Base-by-base conservation (phyloP, 2,113 vertebrate genomes). In the Stegastes partitus region DNA sequence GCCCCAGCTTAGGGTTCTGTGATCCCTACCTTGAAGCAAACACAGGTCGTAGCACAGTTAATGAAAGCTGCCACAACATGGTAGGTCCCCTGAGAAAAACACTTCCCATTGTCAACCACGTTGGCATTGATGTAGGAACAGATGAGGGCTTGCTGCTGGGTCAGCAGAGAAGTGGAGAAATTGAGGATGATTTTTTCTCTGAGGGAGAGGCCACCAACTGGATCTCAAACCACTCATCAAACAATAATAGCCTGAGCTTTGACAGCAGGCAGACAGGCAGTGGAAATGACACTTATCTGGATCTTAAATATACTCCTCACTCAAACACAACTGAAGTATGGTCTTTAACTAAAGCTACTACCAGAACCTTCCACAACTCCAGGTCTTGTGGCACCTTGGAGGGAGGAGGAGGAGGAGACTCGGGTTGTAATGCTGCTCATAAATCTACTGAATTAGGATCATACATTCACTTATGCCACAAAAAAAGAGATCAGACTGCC, bases 221-320 rank as follows among this genome's bases (percentile, higher is more conserved):
- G 97, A 92, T 93, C 53, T 97, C 96, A 80, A 97, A 97, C 77
- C 90, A 91, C 70, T 98, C 96, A 0, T 94, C 96, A 68, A 98
- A 97, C 86, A 98, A 97, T 86, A 98, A 97, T 73, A 96, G 94
- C 2, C 73, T 93, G 56, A 91, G 89, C 28, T 88, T 92, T 73
- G 91, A 92, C 74, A 86, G 87, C 61, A 89, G 81, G 44, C 91
- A 93, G 25, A 77, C 87, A 50, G 84, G 59, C n/a, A 84, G 72
- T 23, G 90, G 78, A 39, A 81, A 69, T n/a, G 93, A 94, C 57
- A 79, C 68, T 62, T 94, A 92, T 63, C 58, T 93, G 51, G 93
- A 94, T 57, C 67, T 95, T 55, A 91, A 91, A 49, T 90, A 93
- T 64, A 71, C 81, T 10, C 50, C 66, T 66, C 81, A 85, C n/a